These are phyloP conservation scores for Eilema caniola DNA, from an alignment of 2,888 invertebrate genomes.

Conservation along the genomic window DNA sequence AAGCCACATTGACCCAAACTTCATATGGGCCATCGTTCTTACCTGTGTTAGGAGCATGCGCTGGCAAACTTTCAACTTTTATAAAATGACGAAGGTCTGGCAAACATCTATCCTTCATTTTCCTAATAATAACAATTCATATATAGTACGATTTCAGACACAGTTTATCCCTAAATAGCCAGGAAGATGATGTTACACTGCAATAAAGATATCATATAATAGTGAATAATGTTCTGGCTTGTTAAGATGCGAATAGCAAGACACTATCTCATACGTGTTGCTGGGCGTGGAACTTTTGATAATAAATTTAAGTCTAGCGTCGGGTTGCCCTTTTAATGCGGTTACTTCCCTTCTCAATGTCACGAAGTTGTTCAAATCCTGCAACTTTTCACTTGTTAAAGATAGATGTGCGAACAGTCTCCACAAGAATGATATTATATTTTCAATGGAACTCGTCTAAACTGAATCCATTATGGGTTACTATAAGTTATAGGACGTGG, in stretches of 20 bases:
- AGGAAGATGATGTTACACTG: neutral
- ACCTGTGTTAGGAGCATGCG: no score
- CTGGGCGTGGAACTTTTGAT: neutral
- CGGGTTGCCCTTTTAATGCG: neutral
- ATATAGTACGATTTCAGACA: neutral
- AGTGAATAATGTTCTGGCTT: slow-evolving; percentile 1
- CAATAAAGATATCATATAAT: neutral
- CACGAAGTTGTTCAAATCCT: neutral
- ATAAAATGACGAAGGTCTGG: no score
- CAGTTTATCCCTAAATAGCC: neutral
- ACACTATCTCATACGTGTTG: neutral
- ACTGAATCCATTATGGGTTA: neutral
- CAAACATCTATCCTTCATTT: no score
- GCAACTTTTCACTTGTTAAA: neutral
- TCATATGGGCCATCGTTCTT: no score
- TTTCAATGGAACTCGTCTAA: neutral
- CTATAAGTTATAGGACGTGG: neutral
- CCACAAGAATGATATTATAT: neutral
- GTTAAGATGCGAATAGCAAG: neutral
- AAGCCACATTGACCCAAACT: no score
- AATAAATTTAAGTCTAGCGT: neutral
- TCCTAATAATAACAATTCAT: no score
- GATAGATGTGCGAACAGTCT: no score
- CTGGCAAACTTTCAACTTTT: no score
- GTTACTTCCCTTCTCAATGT: neutral